These are phyloP conservation scores for Trichonephila inaurata DNA, from an alignment of 1,140 invertebrate species.

Conservation along the genomic window DNA sequence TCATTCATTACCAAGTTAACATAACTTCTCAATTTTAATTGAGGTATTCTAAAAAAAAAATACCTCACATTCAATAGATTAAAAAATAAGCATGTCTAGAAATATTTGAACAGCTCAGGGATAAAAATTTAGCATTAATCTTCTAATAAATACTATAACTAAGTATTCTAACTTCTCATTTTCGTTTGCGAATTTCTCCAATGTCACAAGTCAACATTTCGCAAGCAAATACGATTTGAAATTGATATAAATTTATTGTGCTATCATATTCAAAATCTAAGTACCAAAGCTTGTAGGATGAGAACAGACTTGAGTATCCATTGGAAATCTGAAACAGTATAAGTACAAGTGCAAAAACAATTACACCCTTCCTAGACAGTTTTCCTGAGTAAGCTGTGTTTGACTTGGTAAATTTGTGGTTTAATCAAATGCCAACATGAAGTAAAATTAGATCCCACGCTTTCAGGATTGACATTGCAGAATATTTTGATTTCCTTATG, in stretches of 20 bases:
- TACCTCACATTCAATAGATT: background rate
- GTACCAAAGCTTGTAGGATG: background rate
- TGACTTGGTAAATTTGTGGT: no score
- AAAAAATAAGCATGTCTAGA: no score
- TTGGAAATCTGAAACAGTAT: background rate
- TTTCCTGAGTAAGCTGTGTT: background rate
- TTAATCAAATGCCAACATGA: no score
- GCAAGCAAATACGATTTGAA: background rate
- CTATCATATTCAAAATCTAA: background rate
- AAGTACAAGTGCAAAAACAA: background rate
- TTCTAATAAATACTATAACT: no score
- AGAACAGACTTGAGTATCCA: background rate
- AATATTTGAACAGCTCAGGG: no score
- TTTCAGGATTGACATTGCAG: no score
- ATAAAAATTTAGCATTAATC: no score
- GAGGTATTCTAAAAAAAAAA: background rate
- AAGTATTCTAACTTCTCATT: background rate
- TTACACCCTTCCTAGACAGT: no score
- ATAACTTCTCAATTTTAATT: no score
- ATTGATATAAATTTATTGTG: background rate
- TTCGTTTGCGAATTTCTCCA: constrained; percentile 21
- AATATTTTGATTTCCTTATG: no score
- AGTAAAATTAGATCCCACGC: no score
- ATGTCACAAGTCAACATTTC: background rate
- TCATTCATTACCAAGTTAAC: background rate